Evolutionary conservation across 1,140 invertebrate genomes (phyloP).

Genomic region (Microplitis mediator): DNA sequence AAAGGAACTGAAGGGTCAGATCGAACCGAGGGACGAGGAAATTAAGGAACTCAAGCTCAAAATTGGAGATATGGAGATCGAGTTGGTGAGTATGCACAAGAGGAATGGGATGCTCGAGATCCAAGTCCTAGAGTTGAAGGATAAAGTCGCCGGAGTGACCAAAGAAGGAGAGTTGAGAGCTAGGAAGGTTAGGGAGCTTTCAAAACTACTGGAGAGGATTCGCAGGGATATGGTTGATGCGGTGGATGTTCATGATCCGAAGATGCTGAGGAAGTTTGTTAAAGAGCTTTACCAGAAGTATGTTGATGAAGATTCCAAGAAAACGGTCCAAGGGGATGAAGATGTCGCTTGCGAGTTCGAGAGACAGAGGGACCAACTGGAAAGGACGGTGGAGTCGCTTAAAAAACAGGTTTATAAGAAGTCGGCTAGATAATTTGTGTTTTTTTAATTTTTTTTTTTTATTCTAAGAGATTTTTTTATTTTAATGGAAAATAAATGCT

Average conservation of each 20-base stretch:
- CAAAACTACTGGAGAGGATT: constrained; percentile 74
- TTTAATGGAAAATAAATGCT: neutral
- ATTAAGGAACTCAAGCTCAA: constrained; percentile 82
- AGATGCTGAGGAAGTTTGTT: constrained; percentile 78
- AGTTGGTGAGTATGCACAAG: constrained; percentile 74
- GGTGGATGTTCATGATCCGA: constrained; percentile 77
- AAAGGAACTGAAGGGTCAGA: constrained; percentile 81
- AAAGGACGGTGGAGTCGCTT: constrained; percentile 72
- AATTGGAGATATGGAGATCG: constrained; percentile 76
- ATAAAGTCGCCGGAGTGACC: constrained; percentile 75
- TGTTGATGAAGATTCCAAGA: constrained; percentile 69
- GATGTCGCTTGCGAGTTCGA: constrained; percentile 80
- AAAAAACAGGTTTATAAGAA: constrained; percentile 63
- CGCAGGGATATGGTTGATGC: constrained; percentile 79
- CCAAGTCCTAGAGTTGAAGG: constrained; percentile 73
- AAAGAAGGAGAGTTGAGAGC: constrained; percentile 73
- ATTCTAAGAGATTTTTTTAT: neutral
- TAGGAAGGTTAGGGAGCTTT: constrained; percentile 67
- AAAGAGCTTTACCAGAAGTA: constrained; percentile 78
- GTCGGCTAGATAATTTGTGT: neutral
- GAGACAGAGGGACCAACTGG: constrained; percentile 79
- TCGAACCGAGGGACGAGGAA: constrained; percentile 79
- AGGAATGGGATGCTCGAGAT: constrained; percentile 71
- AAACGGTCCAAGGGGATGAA: constrained; percentile 68
- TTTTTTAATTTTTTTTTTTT: too few species aligned